Percentiles rank a stretch among this genome's conserved stretches.
Conservation (phyloP, 2,113 vertebrate genomes). For the Pleuronectes platessa region DNA sequence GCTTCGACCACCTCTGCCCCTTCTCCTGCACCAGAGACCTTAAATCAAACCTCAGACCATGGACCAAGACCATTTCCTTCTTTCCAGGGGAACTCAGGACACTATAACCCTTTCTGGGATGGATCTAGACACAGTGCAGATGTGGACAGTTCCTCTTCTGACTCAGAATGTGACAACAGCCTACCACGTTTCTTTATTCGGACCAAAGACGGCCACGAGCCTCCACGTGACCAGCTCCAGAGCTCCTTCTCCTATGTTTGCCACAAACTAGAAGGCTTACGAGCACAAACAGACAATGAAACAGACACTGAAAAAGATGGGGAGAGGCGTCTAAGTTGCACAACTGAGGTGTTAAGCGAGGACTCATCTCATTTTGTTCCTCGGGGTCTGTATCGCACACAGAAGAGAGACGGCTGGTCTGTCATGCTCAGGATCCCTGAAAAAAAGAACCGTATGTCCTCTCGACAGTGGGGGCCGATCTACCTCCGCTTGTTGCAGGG, state of each 20-base stretch:
- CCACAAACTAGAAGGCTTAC: conserved; percentile 88
- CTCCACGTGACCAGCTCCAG: conserved; percentile 89
- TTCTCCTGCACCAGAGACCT: conserved; percentile 61
- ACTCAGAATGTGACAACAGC: conserved; percentile 72
- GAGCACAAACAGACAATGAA: conserved; percentile 68
- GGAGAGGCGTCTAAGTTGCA: conserved; percentile 53
- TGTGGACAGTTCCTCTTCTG: conserved; percentile 74
- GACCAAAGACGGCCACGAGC: conserved; percentile 81
- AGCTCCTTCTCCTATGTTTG: conserved; percentile 90
- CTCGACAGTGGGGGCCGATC: conserved; percentile 96
- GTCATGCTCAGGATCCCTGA: conserved; percentile 97
- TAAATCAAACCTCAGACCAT: conserved; percentile 58
- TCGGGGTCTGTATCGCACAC: conserved; percentile 86
- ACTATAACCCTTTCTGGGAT: conserved; percentile 92
- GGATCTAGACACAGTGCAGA: conserved; percentile 73
- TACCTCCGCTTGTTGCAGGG: conserved; percentile 89
- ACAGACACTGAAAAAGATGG: conserved; percentile 32
- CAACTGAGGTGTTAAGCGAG: conserved; percentile 45
- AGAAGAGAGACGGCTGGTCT: conserved; percentile 88
- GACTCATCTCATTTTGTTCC: conserved; percentile 79
- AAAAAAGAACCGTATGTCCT: conserved; percentile 99
- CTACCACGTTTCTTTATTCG: conserved; percentile 84
- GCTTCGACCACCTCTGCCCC: conserved; percentile 54
- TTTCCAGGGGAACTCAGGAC: conserved; percentile 84
- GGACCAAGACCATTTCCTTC: conserved; percentile 75